Conservation (phyloP, 2,888 invertebrate genomes). For the Pycnomerus fuliginosus region DNA sequence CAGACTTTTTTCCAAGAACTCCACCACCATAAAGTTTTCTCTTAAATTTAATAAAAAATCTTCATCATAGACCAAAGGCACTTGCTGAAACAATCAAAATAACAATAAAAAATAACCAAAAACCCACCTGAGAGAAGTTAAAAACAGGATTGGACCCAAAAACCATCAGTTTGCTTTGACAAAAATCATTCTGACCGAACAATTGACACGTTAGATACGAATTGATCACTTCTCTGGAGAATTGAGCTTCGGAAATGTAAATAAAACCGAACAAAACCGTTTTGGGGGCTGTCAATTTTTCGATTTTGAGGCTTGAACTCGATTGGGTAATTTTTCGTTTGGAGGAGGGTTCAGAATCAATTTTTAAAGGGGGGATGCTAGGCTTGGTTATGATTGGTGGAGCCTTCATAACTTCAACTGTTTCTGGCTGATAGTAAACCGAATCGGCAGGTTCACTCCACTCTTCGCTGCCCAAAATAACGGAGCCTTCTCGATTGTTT, state of each 20-base stretch:
- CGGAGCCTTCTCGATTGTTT: conserved; percentile 32
- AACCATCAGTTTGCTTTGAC: conserved; percentile 50
- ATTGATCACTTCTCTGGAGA: conserved; percentile 45
- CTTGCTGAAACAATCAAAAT: conserved; percentile 48
- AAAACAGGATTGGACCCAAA: conserved; percentile 53
- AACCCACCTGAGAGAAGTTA: conserved; percentile 54
- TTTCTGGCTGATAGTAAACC: not conserved
- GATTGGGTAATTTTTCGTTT: conserved; percentile 2
- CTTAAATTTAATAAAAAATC: conserved; percentile 57
- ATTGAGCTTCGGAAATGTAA: conserved; percentile 54
- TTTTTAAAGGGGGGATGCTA: too few species aligned
- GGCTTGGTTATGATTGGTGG: too few species aligned
- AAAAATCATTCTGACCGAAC: conserved; percentile 54
- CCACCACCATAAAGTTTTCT: conserved; percentile 58
- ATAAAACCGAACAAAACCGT: conserved; percentile 55
- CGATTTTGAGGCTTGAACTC: conserved; percentile 3
- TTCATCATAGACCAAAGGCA: conserved; percentile 58
- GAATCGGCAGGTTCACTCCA: not conserved
- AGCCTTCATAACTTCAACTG: too few species aligned
- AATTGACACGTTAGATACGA: conserved; percentile 55
- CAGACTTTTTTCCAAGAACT: conserved; percentile 55
- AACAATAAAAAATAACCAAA: conserved; percentile 1
- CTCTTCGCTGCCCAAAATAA: conserved; percentile 31
- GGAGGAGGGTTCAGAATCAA: too few species aligned
- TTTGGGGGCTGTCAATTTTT: conserved; percentile 12